Evolutionary conservation across 2,797 vertebrate genomes (phyloP).

Genomic region (Coreius guichenoti): DNA sequence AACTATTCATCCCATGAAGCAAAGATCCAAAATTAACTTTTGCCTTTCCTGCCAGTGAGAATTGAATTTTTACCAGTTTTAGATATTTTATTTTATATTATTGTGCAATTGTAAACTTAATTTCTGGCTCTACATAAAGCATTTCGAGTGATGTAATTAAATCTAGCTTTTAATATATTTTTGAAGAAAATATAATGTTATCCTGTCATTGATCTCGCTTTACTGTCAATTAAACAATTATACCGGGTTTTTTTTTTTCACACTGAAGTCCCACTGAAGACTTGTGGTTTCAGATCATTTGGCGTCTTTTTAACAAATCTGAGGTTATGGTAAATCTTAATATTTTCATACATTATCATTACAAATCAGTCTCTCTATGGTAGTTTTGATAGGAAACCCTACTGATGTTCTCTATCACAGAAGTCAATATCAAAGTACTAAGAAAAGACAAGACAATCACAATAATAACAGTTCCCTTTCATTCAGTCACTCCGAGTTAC

Average conservation of each 20-base stretch:
- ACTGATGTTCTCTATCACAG: not conserved
- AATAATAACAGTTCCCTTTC: constrained; percentile 14
- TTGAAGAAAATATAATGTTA: not conserved
- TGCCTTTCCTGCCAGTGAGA: not conserved
- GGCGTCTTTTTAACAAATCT: not conserved
- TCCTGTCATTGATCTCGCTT: not conserved
- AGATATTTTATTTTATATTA: not conserved
- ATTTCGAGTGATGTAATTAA: not conserved
- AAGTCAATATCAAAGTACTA: not conserved
- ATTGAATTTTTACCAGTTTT: not conserved
- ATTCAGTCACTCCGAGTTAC: too few species aligned
- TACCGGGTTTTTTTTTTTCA: not conserved
- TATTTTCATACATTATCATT: not conserved
- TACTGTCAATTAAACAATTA: not conserved
- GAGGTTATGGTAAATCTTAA: not conserved
- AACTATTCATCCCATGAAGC: not conserved
- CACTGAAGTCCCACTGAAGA: too few species aligned
- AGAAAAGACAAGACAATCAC: not conserved
- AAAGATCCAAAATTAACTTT: not conserved
- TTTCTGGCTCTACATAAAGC: not conserved
- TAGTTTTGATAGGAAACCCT: not conserved
- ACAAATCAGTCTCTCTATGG: not conserved
- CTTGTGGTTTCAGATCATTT: not conserved
- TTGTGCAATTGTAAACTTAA: not conserved
- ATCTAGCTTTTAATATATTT: not conserved